Conservation (phyloP, 2,888 invertebrate genomes). For the Rhopalosiphum nymphaeae region DNA sequence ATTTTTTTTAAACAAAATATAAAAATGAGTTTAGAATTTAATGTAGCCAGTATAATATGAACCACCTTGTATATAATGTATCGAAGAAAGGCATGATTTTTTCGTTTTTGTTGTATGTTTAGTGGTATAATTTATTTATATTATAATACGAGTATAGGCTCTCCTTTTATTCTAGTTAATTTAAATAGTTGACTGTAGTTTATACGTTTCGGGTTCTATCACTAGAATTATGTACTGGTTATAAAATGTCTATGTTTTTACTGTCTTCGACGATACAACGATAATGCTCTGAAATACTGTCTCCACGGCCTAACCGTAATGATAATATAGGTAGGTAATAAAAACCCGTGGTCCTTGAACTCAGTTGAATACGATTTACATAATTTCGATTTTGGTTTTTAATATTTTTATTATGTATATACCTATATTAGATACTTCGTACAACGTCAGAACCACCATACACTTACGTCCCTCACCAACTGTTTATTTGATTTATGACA, state of each 20-base stretch:
- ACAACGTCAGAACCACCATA: background rate
- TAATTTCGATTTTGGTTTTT: background rate
- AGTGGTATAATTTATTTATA: background rate
- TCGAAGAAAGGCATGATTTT: background rate
- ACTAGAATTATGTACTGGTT: background rate
- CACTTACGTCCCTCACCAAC: background rate
- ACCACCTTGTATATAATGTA: background rate
- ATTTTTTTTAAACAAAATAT: background rate
- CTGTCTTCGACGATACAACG: background rate
- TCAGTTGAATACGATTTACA: background rate
- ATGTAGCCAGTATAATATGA: background rate
- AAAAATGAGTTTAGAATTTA: background rate
- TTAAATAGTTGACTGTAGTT: background rate
- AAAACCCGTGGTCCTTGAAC: background rate
- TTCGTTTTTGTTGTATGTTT: background rate
- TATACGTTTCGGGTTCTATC: background rate
- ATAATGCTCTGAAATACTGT: background rate
- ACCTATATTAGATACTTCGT: background rate
- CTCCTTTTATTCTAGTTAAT: background rate
- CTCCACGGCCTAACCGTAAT: background rate
- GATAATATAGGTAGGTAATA: background rate
- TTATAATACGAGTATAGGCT: background rate
- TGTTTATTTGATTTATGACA: background rate
- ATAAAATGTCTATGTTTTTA: background rate
- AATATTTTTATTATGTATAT: background rate